Evolutionary conservation across 2,113 vertebrate species (phyloP), one percentile per base, ranked within the genome.

Genomic region (Thomomys bottae): DNA sequence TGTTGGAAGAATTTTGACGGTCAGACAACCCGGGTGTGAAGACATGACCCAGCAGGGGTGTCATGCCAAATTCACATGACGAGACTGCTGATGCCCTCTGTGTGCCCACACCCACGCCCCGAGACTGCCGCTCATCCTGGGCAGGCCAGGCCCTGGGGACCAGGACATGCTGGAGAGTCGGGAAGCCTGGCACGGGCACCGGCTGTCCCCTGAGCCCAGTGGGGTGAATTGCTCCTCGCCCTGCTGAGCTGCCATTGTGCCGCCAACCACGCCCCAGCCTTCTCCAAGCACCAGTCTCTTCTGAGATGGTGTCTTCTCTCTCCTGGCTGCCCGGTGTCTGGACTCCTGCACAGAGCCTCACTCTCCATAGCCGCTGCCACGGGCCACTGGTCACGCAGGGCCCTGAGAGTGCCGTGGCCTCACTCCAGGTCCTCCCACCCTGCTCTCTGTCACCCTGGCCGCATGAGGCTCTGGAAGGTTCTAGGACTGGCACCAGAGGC

Each of bases 31-130:
- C 96, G 96, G 97, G 97, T 98, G 97, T 98, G 98, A 98, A 98
- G 96, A 89, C 81, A 98, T 97, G 98, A 98, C 98, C 98, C 96
- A 95, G 98, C 97, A 97, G 97, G 97, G 96, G 96, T 97, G 97
- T 98, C 96, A 96, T 94, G 96, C 96, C 98, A 98, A 98, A 98
- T 98, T 98, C 98, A 97, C 98, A 98, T 97, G 97, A 97, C 98
- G 96, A 97, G 97, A 96, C 96, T 97, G 97, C 98, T 98, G 98
- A 98, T 78, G 96, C 98, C 98, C 95, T 96, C 54, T 11, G 18
- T 36, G 57, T 59, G 17, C 17, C 83, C 26, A 8, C 24, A 38
- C n/a, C n/a, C n/a, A n/a, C n/a, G n/a, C n/a, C n/a, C n/a, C n/a
- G n/a, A n/a, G 54, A 42, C 28, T 7, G 21, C 21, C 2, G 2